Percentiles rank a stretch among this genome's conserved stretches.
Conservation (phyloP, 2,888 invertebrate species). For the Drosophila acutilabella region DNA sequence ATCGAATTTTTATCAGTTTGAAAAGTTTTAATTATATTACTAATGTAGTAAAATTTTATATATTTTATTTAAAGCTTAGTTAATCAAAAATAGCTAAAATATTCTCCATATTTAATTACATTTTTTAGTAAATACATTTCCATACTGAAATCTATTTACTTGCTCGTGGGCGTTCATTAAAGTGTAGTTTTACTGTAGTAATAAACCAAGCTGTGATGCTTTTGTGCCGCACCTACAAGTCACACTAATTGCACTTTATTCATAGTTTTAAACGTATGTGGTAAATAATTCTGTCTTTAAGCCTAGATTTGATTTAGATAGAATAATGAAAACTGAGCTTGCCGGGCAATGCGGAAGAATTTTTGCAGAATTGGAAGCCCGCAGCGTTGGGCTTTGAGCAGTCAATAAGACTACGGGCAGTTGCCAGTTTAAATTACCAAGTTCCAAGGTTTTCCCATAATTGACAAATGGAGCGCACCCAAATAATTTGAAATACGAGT, state of each 20-base stretch:
- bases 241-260: conserved; percentile 41
- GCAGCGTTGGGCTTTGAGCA: conserved; percentile 22
- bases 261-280: conserved; percentile 1
- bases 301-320: conserved; percentile 16
- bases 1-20: too few relatives aligned
- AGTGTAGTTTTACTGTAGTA: conserved; percentile 4
- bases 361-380: conserved; percentile 18
- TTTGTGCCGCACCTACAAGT: conserved; percentile 39
- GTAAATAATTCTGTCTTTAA: neutral
- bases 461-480: conserved; percentile 34
- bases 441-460: conserved; percentile 29
- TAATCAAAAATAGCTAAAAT: too few relatives aligned
- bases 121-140: too few relatives aligned
- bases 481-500: conserved; percentile 1
- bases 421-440: neutral
- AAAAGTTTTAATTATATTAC: too few relatives aligned
- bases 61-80: too few relatives aligned
- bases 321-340: conserved; percentile 22
- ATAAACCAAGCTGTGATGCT: conserved; percentile 21
- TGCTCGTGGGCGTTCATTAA: neutral
- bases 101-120: too few relatives aligned
- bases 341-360: conserved; percentile 52
- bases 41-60: too few relatives aligned
- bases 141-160: too few relatives aligned
- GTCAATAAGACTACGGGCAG: neutral